Percentiles rank a stretch among this genome's conserved stretches.
phyloP scores from a whole-genome alignment of 2,797 vertebrate species.

The Australoheros facetus region DNA sequence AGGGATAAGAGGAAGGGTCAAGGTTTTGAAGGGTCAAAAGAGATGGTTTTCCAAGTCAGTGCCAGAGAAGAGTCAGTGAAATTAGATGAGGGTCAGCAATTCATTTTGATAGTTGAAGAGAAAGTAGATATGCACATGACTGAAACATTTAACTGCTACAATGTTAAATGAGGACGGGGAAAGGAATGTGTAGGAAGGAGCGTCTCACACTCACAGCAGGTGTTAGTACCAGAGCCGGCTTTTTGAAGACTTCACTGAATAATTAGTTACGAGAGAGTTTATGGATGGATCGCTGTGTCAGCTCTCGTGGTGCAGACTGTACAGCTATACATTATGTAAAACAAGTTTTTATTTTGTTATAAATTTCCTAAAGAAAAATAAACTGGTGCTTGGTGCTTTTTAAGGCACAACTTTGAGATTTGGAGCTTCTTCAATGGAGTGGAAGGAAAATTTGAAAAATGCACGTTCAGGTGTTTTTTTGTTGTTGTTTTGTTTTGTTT shows the following conservation, averaged over 20 bases:
- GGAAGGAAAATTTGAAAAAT: not conserved
- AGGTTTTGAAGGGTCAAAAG: conserved; percentile 18
- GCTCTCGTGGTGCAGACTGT: not conserved
- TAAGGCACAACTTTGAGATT: not conserved
- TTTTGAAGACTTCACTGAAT: conserved; percentile 9
- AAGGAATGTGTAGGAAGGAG: conserved; percentile 13
- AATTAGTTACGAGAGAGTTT: conserved; percentile 4
- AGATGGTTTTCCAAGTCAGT: not conserved
- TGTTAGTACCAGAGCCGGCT: conserved; percentile 42
- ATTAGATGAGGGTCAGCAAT: not conserved
- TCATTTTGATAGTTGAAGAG: not conserved
- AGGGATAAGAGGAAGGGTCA: conserved; percentile 39
- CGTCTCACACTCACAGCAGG: conserved; percentile 29
- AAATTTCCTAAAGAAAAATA: not conserved
- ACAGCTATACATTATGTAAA: not conserved
- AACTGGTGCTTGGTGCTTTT: not conserved
- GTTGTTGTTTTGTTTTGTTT: no score
- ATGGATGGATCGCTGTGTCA: not conserved
- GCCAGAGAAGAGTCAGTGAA: accelerated
- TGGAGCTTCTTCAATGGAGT: not conserved
- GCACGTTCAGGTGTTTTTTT: not conserved
- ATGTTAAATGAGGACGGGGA: not conserved
- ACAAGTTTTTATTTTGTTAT: not conserved
- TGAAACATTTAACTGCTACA: not conserved
- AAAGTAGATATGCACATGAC: not conserved